Base-by-base conservation (phyloP, 2,888 invertebrate genomes). In the Drosophila kuntzei region DNA sequence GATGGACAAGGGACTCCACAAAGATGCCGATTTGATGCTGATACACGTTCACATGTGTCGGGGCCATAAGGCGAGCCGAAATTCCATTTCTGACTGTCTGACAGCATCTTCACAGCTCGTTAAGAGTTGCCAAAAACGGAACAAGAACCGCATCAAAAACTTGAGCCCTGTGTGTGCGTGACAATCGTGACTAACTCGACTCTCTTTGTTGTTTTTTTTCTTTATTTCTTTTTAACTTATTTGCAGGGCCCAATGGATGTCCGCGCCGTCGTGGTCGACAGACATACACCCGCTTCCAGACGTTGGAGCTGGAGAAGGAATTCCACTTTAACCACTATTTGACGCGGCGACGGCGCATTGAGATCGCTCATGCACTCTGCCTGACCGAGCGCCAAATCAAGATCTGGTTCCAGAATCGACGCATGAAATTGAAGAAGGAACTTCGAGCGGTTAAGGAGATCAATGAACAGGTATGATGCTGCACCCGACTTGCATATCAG, bases 311-410 rank as follows among this genome's bases (percentile, higher is more conserved):
- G 93, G 99, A 99, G 93, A 98, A 98, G 93, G 99, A 99, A 94
- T 99, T 99, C 94, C 98, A 98, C 92, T 98, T 98, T 94, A 99
- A 98, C 93, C 98, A 98, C 92, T 99, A 99, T 93, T 94, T 99
- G 93, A 98, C 98, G 89, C 95, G 99, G 92, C 95, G 98, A 92
- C 95, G 98, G 93, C 95, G 98, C 93, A 98, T 98, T 93, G 98
- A 99, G 93, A 98, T 98, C 88, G 98, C 98, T 46, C 98, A 98
- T 93, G 97, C 98, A 61, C 95, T 99, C 68, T 98, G 98, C 93
- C 95, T 98, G 89, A 98, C 98, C 87, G 98, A 98, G 93, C 94
- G 98, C 90, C 98, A 98, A 94, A 98, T 98, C 91, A 98, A 98
- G 94, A 98, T 98, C 92, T 97, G 97, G 97, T 98, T 98, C 94